Conservation (phyloP, 2,888 invertebrate species). For the Diploptera punctata region DNA sequence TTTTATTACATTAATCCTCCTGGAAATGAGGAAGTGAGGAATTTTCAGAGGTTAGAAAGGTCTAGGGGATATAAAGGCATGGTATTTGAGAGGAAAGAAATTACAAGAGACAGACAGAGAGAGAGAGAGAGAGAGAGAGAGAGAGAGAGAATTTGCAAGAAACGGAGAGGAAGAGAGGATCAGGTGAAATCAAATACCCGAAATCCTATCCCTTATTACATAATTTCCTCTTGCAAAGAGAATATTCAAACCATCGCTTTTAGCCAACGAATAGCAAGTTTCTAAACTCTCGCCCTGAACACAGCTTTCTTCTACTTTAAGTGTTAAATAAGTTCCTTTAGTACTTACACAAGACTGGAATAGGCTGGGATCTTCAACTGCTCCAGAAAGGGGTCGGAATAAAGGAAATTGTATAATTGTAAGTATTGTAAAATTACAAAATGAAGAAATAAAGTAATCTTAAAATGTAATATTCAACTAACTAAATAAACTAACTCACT, state of each 20-base stretch:
- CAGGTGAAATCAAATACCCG: not conserved
- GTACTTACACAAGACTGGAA: not conserved
- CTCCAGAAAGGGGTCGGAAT: too few relatives aligned
- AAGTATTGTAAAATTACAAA: too few relatives aligned
- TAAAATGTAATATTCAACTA: too few relatives aligned
- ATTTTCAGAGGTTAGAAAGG: too few relatives aligned
- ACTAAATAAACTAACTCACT: too few relatives aligned
- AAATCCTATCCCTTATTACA: not conserved
- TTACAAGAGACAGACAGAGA: not conserved
- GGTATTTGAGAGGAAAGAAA: too few relatives aligned
- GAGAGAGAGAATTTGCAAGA: too few relatives aligned
- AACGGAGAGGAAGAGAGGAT: not conserved
- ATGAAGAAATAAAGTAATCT: too few relatives aligned
- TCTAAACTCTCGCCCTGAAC: not conserved
- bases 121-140: not conserved
- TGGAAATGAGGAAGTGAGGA: too few relatives aligned
- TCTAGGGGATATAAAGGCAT: too few relatives aligned
- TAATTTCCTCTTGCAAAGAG: not conserved
- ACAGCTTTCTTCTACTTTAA: slow-evolving; percentile 13
- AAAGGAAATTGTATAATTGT: too few relatives aligned
- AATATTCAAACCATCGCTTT: not conserved
- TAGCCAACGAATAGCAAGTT: not conserved
- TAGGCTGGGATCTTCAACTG: not conserved
- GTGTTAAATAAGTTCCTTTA: slow-evolving; percentile 24
- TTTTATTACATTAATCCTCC: too few relatives aligned